Percentiles rank a stretch among this genome's conserved stretches.
Evolutionary conservation across 2,888 invertebrate genomes (phyloP).

Genomic region (Conus canariensis): DNA sequence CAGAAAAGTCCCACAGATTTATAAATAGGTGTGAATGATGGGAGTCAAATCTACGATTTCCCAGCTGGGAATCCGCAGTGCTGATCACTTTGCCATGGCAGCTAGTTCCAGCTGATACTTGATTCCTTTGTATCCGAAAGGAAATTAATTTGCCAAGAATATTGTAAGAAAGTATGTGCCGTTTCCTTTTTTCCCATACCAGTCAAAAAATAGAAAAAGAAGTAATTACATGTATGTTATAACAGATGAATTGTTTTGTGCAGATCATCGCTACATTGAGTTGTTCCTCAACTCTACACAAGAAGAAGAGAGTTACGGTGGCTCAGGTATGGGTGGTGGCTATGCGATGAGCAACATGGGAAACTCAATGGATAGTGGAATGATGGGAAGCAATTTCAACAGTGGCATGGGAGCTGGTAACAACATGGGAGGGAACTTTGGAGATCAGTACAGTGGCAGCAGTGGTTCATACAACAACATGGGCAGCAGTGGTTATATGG

Average conservation of each 20-base stretch:
- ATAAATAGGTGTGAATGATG: too few relatives aligned
- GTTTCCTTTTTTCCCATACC: too few relatives aligned
- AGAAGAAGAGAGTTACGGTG: slow-evolving; percentile 9
- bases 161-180: too few relatives aligned
- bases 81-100: background rate
- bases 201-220: too few relatives aligned
- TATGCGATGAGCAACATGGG: slow-evolving; percentile 46
- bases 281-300: slow-evolving; percentile 86
- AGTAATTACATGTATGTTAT: too few relatives aligned
- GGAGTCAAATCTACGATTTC: too few relatives aligned
- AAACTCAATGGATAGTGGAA: slow-evolving; percentile 17
- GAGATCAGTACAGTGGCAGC: background rate
- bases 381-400: slow-evolving; percentile 44
- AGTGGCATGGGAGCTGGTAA: background rate
- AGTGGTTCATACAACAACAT: background rate
- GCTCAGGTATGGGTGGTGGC: slow-evolving; percentile 47
- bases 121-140: too few relatives aligned
- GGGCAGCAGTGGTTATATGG: background rate
- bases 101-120: background rate
- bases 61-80: too few relatives aligned
- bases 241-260: background rate
- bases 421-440: slow-evolving; percentile 50
- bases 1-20: too few relatives aligned
- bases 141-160: too few relatives aligned
- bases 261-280: slow-evolving; percentile 88